Percentiles rank a stretch among this genome's conserved stretches.
phyloP scores from a whole-genome alignment of 2,113 vertebrate species.

The Pangasianodon hypophthalmus region DNA sequence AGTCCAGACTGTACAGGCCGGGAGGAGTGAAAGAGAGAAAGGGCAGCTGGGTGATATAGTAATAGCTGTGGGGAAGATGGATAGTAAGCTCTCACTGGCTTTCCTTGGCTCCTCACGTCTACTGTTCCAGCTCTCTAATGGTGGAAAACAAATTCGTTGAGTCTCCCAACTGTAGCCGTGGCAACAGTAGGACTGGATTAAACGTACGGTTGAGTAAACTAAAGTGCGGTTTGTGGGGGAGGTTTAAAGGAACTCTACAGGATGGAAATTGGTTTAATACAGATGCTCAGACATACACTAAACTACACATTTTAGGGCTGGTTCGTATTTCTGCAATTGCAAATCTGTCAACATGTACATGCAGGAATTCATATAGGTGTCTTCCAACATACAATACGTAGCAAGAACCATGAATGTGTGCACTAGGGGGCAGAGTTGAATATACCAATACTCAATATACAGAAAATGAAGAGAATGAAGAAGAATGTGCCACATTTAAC shows the following conservation, averaged over 20 bases:
- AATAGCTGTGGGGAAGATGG: constrained; percentile 65
- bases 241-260: constrained; percentile 10
- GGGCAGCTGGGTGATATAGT: constrained; percentile 44
- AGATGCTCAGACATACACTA: neutral
- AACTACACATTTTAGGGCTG: neutral
- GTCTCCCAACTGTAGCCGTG: constrained; percentile 66
- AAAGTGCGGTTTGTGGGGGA: constrained; percentile 19
- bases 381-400: neutral
- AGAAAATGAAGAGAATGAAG: neutral
- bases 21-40: constrained; percentile 58
- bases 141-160: constrained; percentile 48
- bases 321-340: neutral
- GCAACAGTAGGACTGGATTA: constrained; percentile 59
- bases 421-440: neutral
- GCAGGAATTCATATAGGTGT: neutral
- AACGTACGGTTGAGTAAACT: constrained; percentile 62
- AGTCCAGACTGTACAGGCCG: constrained; percentile 15
- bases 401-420: too few species aligned
- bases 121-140: constrained; percentile 46
- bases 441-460: neutral
- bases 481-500: neutral
- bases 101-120: constrained; percentile 60
- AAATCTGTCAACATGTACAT: neutral
- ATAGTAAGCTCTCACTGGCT: constrained; percentile 64
- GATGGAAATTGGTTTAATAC: neutral